Base-by-base conservation (phyloP, 2,113 vertebrate genomes). In the Galeopterus variegatus region DNA sequence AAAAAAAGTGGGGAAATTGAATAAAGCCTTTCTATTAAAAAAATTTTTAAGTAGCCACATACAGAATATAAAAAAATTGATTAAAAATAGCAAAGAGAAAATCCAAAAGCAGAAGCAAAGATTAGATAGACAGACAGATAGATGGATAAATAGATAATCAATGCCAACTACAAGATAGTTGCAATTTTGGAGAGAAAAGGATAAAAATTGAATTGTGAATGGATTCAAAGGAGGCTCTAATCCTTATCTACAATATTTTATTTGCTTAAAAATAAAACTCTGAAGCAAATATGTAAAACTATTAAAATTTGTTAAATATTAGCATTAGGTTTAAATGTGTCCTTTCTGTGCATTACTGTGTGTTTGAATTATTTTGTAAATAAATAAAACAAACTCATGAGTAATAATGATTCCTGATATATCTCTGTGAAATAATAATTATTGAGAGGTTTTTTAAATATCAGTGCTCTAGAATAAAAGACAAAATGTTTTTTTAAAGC, bases 401-500 rank as follows among this genome's bases (percentile, higher is more conserved):
- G 21, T 87, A n/a, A 60, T 88, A 18, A 76, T 36, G 11, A 10
- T 10, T 69, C 58, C 54, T 70, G 17, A 6, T 21, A 69, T 19
- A 28, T 14, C 14, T 77, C 10, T 24, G 81, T 14, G 21, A 89
- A 89, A 52, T 75, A 8, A 86, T 28, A 28, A 60, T 60, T 15
- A 48, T 5, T 26, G 41, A 73, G 50, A 24, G 15, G 70, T 9
- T 77, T 75, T 76, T 87, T 4, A 33, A 70, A n/a, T 8, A 36
- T 67, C 31, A 45, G 8, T 69, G 33, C 19, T 82, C 50, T 41
- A 58, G 41, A 88, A 28, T n/a, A 70, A 67, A 81, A 8, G n/a
- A 48, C 24, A 13, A 41, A 41, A 10, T 36, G 5, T 31, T n/a
- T 28, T 76, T 65, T 50, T 88, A 86, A 97, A 93, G 93, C 96